Evolutionary conservation across 1,140 invertebrate genomes (phyloP).

Genomic region (Thereuonema tuberculata): DNA sequence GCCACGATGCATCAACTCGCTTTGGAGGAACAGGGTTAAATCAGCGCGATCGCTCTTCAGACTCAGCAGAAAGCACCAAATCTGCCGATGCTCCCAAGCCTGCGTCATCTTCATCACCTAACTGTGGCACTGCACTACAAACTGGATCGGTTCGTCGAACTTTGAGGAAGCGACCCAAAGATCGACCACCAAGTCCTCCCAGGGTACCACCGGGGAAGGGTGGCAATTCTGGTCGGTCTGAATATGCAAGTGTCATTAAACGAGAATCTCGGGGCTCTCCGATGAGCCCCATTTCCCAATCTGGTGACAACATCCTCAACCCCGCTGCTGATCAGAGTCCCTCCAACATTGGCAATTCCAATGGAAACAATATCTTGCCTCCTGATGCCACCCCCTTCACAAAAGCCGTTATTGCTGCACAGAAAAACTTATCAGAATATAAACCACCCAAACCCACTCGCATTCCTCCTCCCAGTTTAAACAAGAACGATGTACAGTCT

Average conservation of each 20-base stretch:
- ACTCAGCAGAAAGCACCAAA: conserved; percentile 40
- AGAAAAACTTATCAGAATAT: background rate
- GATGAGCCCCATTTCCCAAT: background rate
- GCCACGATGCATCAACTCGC: no score
- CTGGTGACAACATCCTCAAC: background rate
- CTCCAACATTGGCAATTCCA: background rate
- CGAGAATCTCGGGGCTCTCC: background rate
- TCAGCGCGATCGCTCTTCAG: conserved; percentile 33
- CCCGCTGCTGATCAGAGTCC: background rate
- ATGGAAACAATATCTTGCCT: background rate
- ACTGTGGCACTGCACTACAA: background rate
- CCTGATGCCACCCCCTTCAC: no score
- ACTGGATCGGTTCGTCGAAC: conserved; percentile 5
- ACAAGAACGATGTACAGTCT: background rate
- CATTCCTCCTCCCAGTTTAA: background rate
- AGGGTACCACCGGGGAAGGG: conserved; percentile 4
- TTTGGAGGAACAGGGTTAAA: background rate
- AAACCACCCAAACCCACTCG: conserved; percentile 1
- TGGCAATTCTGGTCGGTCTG: background rate
- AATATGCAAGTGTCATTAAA: conserved; percentile 1
- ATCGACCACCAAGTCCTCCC: conserved; percentile 20
- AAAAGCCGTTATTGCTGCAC: conserved; percentile 2
- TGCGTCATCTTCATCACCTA: conserved; percentile 15
- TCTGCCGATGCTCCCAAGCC: conserved; percentile 38
- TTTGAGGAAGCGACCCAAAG: conserved; percentile 15